Base-by-base conservation (phyloP, 2,797 vertebrate species). In the Gymnopithys bicolor region DNA sequence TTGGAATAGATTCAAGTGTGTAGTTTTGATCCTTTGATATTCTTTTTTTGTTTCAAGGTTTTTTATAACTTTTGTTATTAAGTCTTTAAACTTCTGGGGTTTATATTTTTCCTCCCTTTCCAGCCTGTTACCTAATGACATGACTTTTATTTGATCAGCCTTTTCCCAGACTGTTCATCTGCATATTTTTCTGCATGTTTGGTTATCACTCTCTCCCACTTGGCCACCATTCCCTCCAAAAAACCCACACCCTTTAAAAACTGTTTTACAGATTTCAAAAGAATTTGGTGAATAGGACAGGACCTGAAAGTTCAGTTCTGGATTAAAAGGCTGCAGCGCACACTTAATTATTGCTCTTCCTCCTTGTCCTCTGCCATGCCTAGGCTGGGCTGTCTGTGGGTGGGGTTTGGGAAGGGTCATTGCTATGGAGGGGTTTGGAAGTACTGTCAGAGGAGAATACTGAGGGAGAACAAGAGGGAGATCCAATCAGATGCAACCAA, bases 321-420 rank as follows among this genome's bases (percentile, higher is more conserved):
- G 19, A 23, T 88, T 27, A n/a, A 68, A 84, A 75, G 41, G 46
- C 46, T 62, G 55, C n/a, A 71, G 12, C 0, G 0, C 35, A 24
- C 8, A 5, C n/a, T 68, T 0, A 0, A 3, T 71, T 52, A 14
- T 49, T 79, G 35, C 51, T 32, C 7, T 27, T 39, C 45, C 32
- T 63, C 25, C 81, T 63, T 64, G 58, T 56, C 45, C n/a, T 66
- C 55, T 12, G 2, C 51, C 19, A 7, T 11, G 19, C 53, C 19
- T 8, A 10, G 19, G 49, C 32, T 75, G 58, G 7, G 35, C 6
- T 81, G 25, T 71, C 69, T 43, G 6, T 5, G 55, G 9, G 8
- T 3, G 13, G 22, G 18, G 11, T 60, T 45, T 76, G 53, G 66
- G 79, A 52, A 51, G 15, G 60, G 27, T 59, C 23, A 5, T n/a